Evolutionary conservation across 1,140 invertebrate species (phyloP), one percentile per base, ranked within the genome.

Genomic region (Cydia strobilella): DNA sequence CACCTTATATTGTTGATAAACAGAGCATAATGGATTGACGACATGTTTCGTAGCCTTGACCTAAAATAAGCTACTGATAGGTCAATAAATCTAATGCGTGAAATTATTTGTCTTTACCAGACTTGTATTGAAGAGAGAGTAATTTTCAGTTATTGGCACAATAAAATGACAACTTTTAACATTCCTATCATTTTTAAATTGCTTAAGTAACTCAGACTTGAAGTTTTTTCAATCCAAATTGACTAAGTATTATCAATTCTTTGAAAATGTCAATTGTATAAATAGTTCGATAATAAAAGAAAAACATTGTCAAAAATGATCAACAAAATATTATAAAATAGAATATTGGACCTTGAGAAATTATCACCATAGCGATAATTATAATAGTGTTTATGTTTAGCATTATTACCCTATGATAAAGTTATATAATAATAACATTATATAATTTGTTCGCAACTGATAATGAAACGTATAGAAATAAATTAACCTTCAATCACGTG

Each of bases 11-110:
- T n/a, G 54, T 59, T 59, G 20, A 10, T 59, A 39, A 69, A 69
- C 65, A 66, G 25, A 63, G 25, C n/a, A 69, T 35, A 69, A 35
- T 35, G n/a, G 65, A 69, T 18, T 35, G 31, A 35, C n/a, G 27
- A 69, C 65, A 35, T 69, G 31, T 59, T 59, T 59, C 54, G 18
- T 10, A 18, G 15, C 65, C 65, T 69, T 69, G 65, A 69, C 27
- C 63, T 18, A 35, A 39, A 69, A 69, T 69, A 69, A 31, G 63
- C 27, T 66, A 31, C 3, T 35, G n/a, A 12, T 59, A 18, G 54
- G 18, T 10, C 23, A 59, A 59, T 59, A 23, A 59, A 23, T 59
- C 9, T 45, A 45, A 45, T 45, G 42, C 42, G 42, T 45, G 42
- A 15, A 15, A 42, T 42, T 13, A 42, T 42, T 42, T 42, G 42